These are phyloP conservation scores for Dendrocopos noguchii DNA, from an alignment of 2,113 vertebrate species.

Conservation along the genomic window DNA sequence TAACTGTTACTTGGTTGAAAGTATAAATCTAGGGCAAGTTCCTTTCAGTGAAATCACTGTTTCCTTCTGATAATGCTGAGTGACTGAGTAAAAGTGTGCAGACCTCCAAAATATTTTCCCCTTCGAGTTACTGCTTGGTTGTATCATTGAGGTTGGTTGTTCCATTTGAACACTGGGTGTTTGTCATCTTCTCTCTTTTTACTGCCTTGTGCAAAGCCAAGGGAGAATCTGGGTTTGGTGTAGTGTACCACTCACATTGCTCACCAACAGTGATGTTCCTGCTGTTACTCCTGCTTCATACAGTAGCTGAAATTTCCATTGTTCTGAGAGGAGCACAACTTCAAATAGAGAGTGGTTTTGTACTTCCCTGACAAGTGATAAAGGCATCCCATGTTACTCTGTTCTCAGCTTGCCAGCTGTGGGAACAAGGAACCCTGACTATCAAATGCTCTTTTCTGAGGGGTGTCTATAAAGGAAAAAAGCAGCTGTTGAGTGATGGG, in stretches of 20 bases:
- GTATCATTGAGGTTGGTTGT: background rate
- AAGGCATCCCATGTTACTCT: background rate
- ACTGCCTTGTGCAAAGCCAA: background rate
- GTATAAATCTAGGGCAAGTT: background rate
- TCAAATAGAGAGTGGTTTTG: background rate
- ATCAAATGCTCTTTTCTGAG: background rate
- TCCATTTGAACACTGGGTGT: background rate
- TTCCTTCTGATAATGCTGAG: background rate
- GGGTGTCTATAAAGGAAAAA: background rate
- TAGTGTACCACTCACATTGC: background rate
- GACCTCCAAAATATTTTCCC: background rate
- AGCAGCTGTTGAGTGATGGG: background rate
- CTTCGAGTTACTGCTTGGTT: background rate
- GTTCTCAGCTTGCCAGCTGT: background rate
- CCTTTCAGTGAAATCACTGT: background rate
- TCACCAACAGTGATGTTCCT: background rate
- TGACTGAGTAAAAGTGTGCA: background rate
- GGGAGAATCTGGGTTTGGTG: background rate
- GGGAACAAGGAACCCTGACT: background rate
- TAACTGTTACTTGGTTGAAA: background rate
- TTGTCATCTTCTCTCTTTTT: background rate
- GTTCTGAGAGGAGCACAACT: background rate
- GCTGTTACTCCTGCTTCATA: background rate
- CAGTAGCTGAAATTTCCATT: background rate
- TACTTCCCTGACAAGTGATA: background rate